Evolutionary conservation across 1,140 invertebrate genomes (phyloP).

Genomic region (Panulirus ornatus): DNA sequence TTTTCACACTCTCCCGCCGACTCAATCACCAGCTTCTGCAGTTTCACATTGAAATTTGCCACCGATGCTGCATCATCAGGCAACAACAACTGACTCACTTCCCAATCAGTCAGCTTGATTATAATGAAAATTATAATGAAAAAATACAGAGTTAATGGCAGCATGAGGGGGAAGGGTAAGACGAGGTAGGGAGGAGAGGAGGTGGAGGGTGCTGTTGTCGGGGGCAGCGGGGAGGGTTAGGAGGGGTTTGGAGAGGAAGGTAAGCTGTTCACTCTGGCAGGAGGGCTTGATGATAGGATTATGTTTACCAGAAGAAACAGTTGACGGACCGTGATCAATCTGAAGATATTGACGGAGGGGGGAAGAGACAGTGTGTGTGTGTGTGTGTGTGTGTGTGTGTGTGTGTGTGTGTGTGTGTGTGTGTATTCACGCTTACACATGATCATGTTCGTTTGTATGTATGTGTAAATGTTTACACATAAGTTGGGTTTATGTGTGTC

Average conservation of each 20-base stretch:
- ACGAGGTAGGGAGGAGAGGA: neutral
- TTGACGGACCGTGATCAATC: neutral
- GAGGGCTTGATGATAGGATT: neutral
- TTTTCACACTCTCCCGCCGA: no score
- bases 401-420: neutral
- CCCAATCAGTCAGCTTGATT: no score
- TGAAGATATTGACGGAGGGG: neutral
- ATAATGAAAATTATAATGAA: no score
- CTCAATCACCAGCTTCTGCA: no score
- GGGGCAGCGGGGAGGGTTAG: no score
- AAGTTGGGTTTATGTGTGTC: no score
- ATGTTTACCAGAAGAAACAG: neutral
- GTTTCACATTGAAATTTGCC: no score
- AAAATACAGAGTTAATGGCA: no score
- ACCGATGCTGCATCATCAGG: no score
- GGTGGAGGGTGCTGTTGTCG: no score
- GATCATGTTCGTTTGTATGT: neutral
- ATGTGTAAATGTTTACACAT: neutral
- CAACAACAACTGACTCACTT: no score
- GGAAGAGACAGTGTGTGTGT: conserved; percentile 5
- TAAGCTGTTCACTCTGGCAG: neutral
- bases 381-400: conserved; percentile 14
- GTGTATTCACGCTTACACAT: neutral
- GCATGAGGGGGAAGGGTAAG: no score
- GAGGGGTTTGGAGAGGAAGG: neutral